Evolutionary conservation across 2,113 vertebrate species (phyloP).

Genomic region (Ciconia maguari): DNA sequence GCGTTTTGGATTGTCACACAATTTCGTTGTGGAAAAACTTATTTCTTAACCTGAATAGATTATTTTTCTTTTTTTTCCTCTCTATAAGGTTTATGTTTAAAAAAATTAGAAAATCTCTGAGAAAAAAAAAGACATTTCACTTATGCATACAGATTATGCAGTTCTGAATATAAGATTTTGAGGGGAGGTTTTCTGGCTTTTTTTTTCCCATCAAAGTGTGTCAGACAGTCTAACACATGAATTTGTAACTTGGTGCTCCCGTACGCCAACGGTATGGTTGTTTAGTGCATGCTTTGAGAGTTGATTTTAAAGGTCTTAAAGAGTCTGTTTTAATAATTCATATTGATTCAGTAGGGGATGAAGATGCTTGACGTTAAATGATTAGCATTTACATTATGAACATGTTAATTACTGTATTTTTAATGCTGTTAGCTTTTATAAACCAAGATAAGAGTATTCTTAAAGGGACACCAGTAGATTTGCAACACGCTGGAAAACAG

Average conservation of each 20-base stretch:
- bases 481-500: neutral
- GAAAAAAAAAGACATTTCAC: neutral
- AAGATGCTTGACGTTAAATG: slow-evolving; percentile 48
- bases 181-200: neutral
- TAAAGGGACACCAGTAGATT: neutral
- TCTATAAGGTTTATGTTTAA: neutral
- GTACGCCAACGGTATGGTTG: neutral
- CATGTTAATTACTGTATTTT: slow-evolving; percentile 61
- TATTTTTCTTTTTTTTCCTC: neutral
- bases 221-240: slow-evolving; percentile 52
- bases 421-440: slow-evolving; percentile 28
- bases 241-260: slow-evolving; percentile 18
- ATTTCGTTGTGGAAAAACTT: neutral
- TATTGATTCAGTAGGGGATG: slow-evolving; percentile 47
- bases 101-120: neutral
- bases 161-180: neutral
- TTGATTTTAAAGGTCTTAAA: slow-evolving; percentile 60
- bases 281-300: slow-evolving; percentile 45
- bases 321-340: slow-evolving; percentile 64
- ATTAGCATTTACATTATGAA: slow-evolving; percentile 56
- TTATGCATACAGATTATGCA: neutral
- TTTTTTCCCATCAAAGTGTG: slow-evolving; percentile 47
- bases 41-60: neutral
- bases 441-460: neutral
- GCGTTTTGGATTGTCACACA: neutral